phyloP scores from a whole-genome alignment of 2,888 invertebrate genomes.

The Lepas anatifera region DNA sequence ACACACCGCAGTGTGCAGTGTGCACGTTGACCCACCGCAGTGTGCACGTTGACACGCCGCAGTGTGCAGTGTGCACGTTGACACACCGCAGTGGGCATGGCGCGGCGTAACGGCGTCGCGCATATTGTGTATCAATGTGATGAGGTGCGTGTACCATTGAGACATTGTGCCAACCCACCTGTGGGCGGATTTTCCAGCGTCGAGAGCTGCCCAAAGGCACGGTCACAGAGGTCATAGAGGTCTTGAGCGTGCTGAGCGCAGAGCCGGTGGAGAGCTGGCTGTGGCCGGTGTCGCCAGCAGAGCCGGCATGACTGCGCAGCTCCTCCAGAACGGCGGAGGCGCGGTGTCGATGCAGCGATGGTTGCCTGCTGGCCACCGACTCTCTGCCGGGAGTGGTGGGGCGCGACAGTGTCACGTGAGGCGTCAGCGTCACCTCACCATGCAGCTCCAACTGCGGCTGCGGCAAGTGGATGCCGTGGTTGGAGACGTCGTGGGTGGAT shows the following conservation, averaged over 20 bases:
- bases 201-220: neutral
- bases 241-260: neutral
- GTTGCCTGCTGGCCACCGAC: neutral
- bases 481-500: neutral
- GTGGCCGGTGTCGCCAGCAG: neutral
- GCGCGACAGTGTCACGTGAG: constrained; percentile 10
- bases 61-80: no score
- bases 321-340: constrained; percentile 8
- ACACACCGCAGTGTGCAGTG: no score
- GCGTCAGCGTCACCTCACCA: constrained; percentile 1
- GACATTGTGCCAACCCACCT: neutral
- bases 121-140: no score
- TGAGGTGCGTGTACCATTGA: no score
- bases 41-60: no score
- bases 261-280: neutral
- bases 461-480: neutral
- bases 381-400: neutral
- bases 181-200: neutral
- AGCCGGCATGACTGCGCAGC: neutral
- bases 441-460: neutral
- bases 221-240: neutral
- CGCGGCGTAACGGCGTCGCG: no score
- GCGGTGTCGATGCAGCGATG: constrained; percentile 9
- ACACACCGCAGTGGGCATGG: no score
- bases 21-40: no score